Evolutionary conservation across 2,888 invertebrate genomes (phyloP).

Genomic region (Byasa hedistus): DNA sequence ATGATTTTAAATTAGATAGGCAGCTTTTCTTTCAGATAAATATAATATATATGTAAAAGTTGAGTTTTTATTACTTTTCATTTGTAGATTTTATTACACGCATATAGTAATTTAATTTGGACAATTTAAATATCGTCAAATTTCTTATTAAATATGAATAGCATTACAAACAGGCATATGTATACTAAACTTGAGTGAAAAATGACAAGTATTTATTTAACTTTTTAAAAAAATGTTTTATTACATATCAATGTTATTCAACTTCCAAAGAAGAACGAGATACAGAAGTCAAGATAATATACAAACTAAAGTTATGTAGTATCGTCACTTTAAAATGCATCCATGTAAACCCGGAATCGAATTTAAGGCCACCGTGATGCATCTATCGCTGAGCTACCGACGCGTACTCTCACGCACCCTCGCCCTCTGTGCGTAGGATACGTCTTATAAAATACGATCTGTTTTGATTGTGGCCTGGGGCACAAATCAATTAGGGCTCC

Average conservation of each 20-base stretch:
- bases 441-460: conserved; percentile 81
- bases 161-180: no score
- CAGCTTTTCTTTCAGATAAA: neutral
- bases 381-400: conserved; percentile 33
- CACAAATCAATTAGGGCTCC: conserved; percentile 79
- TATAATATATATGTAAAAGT: neutral
- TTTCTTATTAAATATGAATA: no score
- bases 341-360: conserved; percentile 46
- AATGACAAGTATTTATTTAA: no score
- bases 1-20: conserved; percentile 8
- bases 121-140: no score
- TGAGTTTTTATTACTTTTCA: no score
- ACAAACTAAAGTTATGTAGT: neutral
- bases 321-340: neutral
- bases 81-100: no score
- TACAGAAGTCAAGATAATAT: no score
- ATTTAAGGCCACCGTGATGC: conserved; percentile 35
- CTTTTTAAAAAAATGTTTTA: no score
- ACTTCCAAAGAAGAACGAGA: no score
- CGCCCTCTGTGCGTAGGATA: conserved; percentile 65
- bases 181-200: no score
- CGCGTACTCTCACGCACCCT: conserved; percentile 52
- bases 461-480: conserved; percentile 81
- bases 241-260: no score
- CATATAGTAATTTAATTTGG: no score